Evolutionary conservation across 2,888 invertebrate species (phyloP).

Genomic region (Pycnomerus fuliginosus): DNA sequence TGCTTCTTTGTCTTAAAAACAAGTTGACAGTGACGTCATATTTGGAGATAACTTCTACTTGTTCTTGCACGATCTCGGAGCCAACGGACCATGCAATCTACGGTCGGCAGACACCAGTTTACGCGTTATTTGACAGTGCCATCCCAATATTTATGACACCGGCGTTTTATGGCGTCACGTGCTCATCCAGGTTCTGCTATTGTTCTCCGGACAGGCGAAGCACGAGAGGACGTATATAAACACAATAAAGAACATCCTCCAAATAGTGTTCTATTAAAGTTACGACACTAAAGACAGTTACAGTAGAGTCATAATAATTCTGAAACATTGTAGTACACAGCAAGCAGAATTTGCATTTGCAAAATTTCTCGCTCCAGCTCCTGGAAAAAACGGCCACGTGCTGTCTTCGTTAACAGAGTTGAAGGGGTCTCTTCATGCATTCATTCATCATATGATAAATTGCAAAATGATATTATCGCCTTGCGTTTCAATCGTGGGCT

Average conservation of each 20-base stretch:
- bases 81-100: slow-evolving; percentile 23
- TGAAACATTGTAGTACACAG: too few species aligned
- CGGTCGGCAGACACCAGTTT: slow-evolving; percentile 19
- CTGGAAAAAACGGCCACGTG: too few species aligned
- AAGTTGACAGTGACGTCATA: slow-evolving; percentile 17
- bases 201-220: too few species aligned
- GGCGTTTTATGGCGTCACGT: slow-evolving; percentile 5
- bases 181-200: too few species aligned
- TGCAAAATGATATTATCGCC: slow-evolving; percentile 37
- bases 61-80: slow-evolving; percentile 18
- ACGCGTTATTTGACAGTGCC: slow-evolving; percentile 23
- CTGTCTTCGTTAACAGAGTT: too few species aligned
- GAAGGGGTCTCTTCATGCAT: slow-evolving; percentile 9
- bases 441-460: slow-evolving; percentile 30
- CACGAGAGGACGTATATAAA: too few species aligned
- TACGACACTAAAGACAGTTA: too few species aligned
- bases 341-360: too few species aligned
- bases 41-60: slow-evolving; percentile 13
- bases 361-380: too few species aligned
- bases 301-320: too few species aligned
- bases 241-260: too few species aligned
- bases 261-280: too few species aligned
- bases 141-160: slow-evolving; percentile 13
- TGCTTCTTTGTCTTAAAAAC: slow-evolving; percentile 15
- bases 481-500: slow-evolving; percentile 30